Percentiles rank a stretch among this genome's conserved stretches.
These are phyloP conservation scores for Toxostoma redivivum DNA, from an alignment of 2,113 vertebrate genomes.

Conservation along the genomic window DNA sequence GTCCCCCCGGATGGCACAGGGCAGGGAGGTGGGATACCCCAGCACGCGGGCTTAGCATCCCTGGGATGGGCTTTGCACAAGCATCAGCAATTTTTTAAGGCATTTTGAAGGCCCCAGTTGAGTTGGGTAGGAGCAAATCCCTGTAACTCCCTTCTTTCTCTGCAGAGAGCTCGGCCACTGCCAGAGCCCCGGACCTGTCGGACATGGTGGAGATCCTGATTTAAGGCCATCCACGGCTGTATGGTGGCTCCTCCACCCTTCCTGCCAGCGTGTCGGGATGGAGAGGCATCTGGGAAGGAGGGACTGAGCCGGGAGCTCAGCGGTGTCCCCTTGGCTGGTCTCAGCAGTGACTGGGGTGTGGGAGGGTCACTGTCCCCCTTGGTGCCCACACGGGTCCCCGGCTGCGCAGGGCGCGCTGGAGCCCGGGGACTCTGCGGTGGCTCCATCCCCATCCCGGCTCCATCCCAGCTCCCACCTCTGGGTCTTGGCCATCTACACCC, in stretches of 20 bases:
- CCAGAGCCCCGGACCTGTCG: slow-evolving; percentile 62
- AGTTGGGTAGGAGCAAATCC: neutral
- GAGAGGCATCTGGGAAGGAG: neutral
- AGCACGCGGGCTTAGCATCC: rapidly evolving
- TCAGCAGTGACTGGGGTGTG: rapidly evolving
- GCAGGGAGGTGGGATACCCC: neutral
- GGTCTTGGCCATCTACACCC: neutral
- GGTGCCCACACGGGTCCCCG: neutral
- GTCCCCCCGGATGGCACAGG: neutral
- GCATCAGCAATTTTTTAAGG: neutral
- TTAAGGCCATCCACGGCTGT: slow-evolving; percentile 11
- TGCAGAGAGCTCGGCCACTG: slow-evolving; percentile 52
- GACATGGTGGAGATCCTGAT: slow-evolving; percentile 83
- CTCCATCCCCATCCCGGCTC: neutral
- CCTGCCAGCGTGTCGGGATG: neutral
- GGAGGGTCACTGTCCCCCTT: neutral
- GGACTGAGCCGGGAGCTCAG: neutral
- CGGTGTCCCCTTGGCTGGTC: rapidly evolving
- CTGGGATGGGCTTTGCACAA: neutral
- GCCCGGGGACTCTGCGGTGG: rapidly evolving
- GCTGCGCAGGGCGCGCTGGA: neutral
- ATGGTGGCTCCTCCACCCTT: rapidly evolving
- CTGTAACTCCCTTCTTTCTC: neutral
- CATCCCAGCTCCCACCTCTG: neutral
- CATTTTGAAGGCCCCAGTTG: neutral